These are phyloP conservation scores for Diabrotica virgifera DNA, from an alignment of 1,140 invertebrate species.

Conservation along the genomic window DNA sequence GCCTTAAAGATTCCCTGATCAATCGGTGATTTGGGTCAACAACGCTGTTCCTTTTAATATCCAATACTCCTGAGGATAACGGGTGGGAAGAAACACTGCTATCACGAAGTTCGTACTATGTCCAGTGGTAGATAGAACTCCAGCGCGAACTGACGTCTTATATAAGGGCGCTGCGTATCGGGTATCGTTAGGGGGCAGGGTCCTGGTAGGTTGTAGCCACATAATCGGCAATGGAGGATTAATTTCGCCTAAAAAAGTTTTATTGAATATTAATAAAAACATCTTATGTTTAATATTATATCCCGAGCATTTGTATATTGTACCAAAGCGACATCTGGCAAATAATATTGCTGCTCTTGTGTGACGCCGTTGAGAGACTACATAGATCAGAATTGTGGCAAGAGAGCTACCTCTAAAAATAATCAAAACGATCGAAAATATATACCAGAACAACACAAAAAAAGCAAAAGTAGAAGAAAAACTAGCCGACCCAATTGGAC, in stretches of 20 bases:
- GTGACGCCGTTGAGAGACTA: too few relatives aligned
- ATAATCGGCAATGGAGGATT: conserved; percentile 73
- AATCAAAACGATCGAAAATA: too few relatives aligned
- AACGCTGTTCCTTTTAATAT: conserved; percentile 82
- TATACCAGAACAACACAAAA: too few relatives aligned
- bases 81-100: conserved; percentile 68
- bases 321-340: too few relatives aligned
- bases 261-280: too few relatives aligned
- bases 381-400: too few relatives aligned
- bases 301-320: too few relatives aligned
- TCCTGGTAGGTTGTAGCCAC: conserved; percentile 66
- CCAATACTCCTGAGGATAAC: conserved; percentile 69
- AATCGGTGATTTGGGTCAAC: conserved; percentile 73
- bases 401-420: too few relatives aligned
- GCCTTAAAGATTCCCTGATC: conserved; percentile 22
- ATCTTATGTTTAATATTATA: too few relatives aligned
- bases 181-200: conserved; percentile 56
- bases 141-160: conserved; percentile 80
- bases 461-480: too few relatives aligned
- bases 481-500: too few relatives aligned
- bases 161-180: conserved; percentile 78
- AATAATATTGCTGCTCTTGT: too few relatives aligned
- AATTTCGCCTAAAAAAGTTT: conserved; percentile 61
- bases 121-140: conserved; percentile 81
- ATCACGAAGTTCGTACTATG: conserved; percentile 89